A percentile compares a stretch with the other conserved stretches of the same genome.
Conservation (phyloP, 2,113 vertebrate genomes). For the Alosa alosa region DNA sequence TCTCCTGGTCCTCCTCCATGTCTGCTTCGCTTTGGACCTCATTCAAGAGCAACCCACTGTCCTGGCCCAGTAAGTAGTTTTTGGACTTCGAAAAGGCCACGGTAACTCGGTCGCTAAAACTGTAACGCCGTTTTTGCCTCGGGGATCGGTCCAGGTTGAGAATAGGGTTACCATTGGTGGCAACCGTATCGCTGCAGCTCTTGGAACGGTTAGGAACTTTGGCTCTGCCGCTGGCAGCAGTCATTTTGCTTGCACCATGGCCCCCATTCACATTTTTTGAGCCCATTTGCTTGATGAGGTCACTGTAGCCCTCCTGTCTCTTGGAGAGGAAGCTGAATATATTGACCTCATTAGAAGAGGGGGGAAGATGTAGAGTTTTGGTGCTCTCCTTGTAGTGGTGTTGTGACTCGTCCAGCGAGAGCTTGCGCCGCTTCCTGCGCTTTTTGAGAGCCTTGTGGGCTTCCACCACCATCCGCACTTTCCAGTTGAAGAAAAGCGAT, state of each 20-base stretch:
- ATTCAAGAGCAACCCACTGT: conserved; percentile 73
- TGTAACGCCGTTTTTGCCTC: conserved; percentile 72
- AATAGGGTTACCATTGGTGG: conserved; percentile 64
- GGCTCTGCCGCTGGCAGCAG: conserved; percentile 13
- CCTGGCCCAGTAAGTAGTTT: conserved; percentile 79
- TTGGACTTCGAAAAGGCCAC: conserved; percentile 87
- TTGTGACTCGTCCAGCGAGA: conserved; percentile 81
- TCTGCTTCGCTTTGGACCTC: conserved; percentile 64
- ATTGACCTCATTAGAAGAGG: conserved; percentile 81
- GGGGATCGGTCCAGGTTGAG: conserved; percentile 70
- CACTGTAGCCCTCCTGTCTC: conserved; percentile 92
- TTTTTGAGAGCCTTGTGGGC: conserved; percentile 98
- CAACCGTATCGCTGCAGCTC: conserved; percentile 61
- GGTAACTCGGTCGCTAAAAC: conserved; percentile 78
- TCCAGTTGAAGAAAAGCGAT: conserved; percentile 97
- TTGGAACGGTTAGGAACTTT: conserved; percentile 64
- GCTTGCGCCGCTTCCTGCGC: conserved; percentile 85
- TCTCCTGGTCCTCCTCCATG: conserved; percentile 60
- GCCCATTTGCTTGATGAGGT: conserved; percentile 94
- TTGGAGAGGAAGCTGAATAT: conserved; percentile 95
- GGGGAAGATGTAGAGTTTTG: conserved; percentile 72
- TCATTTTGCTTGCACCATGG: conserved; percentile 50
- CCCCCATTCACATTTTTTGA: conserved; percentile 66
- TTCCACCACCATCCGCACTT: conserved; percentile 97
- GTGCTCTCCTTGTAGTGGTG: conserved; percentile 69